Conservation (phyloP, 2,797 vertebrate species). For the Cynopterus sphinx region DNA sequence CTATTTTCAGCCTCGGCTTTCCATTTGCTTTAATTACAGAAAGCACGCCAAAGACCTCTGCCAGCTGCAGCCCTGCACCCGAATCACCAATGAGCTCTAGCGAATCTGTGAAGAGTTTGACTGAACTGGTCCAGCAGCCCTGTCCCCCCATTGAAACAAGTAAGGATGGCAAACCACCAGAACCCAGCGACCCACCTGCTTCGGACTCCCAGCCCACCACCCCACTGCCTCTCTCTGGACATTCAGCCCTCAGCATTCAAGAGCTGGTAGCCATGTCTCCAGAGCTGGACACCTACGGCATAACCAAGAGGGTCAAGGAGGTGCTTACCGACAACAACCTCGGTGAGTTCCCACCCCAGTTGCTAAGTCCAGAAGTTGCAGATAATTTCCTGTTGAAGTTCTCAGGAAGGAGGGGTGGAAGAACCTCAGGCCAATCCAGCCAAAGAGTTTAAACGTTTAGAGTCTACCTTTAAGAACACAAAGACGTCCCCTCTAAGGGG, state of each 20-base stretch:
- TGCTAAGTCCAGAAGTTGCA: accelerated
- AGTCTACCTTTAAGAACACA: background rate
- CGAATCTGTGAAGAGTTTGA: conserved; percentile 94
- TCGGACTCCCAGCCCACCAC: conserved; percentile 91
- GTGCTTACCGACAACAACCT: conserved; percentile 98
- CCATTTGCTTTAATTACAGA: conserved; percentile 85
- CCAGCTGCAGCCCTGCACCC: conserved; percentile 96
- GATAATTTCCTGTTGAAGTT: background rate
- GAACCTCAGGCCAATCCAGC: background rate
- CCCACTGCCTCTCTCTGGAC: conserved; percentile 90
- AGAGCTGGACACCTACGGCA: conserved; percentile 96
- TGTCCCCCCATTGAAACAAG: conserved; percentile 90
- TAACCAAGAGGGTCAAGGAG: conserved; percentile 98
- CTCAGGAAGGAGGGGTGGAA: background rate
- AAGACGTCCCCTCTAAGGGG: background rate
- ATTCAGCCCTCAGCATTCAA: conserved; percentile 95
- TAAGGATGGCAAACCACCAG: conserved; percentile 87
- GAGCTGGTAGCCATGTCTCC: conserved; percentile 97
- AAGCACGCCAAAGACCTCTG: conserved; percentile 96
- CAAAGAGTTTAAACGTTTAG: background rate
- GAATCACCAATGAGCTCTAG: conserved; percentile 97
- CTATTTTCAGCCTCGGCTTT: conserved; percentile 62
- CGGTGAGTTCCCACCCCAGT: conserved; percentile 84
- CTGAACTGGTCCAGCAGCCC: conserved; percentile 92
- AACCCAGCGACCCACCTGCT: conserved; percentile 86